Conservation (phyloP, 2,888 invertebrate species). For the Cyclophora albipunctata region DNA sequence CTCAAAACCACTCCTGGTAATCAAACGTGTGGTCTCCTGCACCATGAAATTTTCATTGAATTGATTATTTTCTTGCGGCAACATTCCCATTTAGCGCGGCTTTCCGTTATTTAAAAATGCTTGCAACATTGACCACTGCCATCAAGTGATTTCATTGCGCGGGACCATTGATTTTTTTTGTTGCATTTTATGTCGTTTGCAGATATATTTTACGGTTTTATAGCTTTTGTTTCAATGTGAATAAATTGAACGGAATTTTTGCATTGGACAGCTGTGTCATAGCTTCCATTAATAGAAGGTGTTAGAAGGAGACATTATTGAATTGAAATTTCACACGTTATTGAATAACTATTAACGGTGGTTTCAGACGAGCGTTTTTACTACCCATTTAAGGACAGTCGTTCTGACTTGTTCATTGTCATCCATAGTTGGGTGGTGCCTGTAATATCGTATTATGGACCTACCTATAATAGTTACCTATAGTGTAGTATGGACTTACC, state of each 20-base stretch:
- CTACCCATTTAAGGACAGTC: too few species aligned
- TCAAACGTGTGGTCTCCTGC: slow-evolving; percentile 3
- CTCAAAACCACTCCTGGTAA: slow-evolving; percentile 9
- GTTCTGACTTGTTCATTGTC: too few species aligned
- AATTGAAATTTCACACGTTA: too few species aligned
- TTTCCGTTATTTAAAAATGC: slow-evolving; percentile 5
- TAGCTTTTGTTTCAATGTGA: background rate
- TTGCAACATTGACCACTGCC: slow-evolving; percentile 1
- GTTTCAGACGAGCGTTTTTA: too few species aligned
- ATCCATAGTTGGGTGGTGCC: too few species aligned
- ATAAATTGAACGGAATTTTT: background rate
- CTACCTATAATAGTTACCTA: too few species aligned
- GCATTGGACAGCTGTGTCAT: background rate
- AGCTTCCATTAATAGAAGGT: background rate
- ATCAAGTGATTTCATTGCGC: background rate
- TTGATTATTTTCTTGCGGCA: slow-evolving; percentile 7
- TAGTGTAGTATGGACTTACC: slow-evolving; percentile 54
- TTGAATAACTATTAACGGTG: too few species aligned
- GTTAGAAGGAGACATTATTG: too few species aligned
- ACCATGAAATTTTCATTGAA: slow-evolving; percentile 1
- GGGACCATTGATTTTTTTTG: background rate
- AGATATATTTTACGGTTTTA: background rate
- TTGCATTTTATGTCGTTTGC: background rate
- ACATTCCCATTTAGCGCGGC: background rate
- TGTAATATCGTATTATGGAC: too few species aligned